Conservation (phyloP, 2,888 invertebrate species). For the Apamea monoglypha region DNA sequence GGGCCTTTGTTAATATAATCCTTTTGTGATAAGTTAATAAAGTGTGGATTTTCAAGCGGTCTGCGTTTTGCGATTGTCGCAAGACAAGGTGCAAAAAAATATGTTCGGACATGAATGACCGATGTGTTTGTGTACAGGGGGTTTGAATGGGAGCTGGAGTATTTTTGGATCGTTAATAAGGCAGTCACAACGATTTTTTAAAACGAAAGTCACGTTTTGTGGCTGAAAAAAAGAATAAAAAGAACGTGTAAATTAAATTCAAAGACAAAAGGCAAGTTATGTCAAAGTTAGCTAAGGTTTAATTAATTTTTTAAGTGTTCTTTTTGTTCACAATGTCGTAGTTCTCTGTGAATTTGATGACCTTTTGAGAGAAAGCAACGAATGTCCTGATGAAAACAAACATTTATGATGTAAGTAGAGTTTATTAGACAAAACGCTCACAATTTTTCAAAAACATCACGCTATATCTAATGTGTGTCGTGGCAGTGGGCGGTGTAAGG, state of each 20-base stretch:
- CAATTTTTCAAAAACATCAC: constrained; percentile 51
- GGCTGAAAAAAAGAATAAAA: not conserved
- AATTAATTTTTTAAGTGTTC: not conserved
- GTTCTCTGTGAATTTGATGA: not conserved
- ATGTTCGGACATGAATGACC: constrained; percentile 83
- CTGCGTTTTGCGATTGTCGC: constrained; percentile 73
- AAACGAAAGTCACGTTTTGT: not conserved
- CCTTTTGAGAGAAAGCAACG: too few species aligned
- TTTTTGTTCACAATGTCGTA: not conserved
- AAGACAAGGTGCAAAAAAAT: constrained; percentile 84
- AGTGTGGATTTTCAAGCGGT: constrained; percentile 76
- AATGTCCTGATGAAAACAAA: not conserved
- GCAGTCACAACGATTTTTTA: not conserved
- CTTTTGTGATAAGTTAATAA: constrained; percentile 81
- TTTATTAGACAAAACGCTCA: not conserved
- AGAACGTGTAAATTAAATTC: too few species aligned
- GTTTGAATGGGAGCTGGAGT: constrained; percentile 47
- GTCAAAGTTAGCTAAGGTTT: not conserved
- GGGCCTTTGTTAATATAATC: constrained; percentile 72
- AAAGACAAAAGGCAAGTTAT: not conserved
- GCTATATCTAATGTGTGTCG: constrained; percentile 70
- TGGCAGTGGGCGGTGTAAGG: constrained; percentile 69
- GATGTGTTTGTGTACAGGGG: constrained; percentile 74
- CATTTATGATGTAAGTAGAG: not conserved
- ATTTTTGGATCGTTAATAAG: not conserved